phyloP scores from a whole-genome alignment of 2,888 invertebrate genomes.

The Ormyrus thymus region DNA sequence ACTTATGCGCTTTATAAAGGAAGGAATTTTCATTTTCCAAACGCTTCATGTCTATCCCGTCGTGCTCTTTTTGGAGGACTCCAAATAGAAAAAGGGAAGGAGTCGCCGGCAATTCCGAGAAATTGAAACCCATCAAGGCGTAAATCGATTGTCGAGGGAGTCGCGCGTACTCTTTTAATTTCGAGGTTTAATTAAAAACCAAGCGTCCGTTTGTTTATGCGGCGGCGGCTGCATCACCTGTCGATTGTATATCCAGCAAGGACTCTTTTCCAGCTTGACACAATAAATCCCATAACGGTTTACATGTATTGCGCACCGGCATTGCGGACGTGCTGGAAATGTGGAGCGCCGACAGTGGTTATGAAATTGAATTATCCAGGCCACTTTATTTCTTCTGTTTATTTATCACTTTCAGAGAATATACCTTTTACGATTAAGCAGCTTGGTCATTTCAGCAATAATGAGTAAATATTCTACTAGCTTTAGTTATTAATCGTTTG shows the following conservation, averaged over 20 bases:
- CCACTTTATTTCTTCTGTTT: too few relatives aligned
- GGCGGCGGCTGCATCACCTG: conserved; percentile 9
- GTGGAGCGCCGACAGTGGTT: not conserved
- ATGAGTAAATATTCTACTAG: too few relatives aligned
- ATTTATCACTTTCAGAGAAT: too few relatives aligned
- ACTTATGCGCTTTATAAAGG: too few relatives aligned
- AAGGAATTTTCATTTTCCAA: too few relatives aligned
- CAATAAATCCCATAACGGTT: too few relatives aligned
- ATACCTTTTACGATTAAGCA: too few relatives aligned
- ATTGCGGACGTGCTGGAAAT: not conserved
- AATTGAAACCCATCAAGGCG: conserved; percentile 39
- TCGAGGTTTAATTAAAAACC: conserved; percentile 35
- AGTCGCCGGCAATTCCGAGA: conserved; percentile 3
- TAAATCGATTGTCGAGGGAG: conserved; percentile 9
- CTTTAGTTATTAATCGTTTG: too few relatives aligned
- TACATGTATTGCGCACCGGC: not conserved
- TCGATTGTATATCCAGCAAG: not conserved
- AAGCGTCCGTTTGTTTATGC: not conserved
- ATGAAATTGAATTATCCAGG: not conserved
- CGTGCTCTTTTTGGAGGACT: too few relatives aligned
- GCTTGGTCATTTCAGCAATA: too few relatives aligned
- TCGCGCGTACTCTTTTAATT: conserved; percentile 6
- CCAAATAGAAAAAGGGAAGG: not conserved
- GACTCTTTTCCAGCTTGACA: too few relatives aligned
- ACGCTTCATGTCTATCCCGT: too few relatives aligned